Percentiles rank a stretch among this genome's conserved stretches.
Evolutionary conservation across 2,797 vertebrate species (phyloP).

Genomic region (Melanotaenia nigrans): DNA sequence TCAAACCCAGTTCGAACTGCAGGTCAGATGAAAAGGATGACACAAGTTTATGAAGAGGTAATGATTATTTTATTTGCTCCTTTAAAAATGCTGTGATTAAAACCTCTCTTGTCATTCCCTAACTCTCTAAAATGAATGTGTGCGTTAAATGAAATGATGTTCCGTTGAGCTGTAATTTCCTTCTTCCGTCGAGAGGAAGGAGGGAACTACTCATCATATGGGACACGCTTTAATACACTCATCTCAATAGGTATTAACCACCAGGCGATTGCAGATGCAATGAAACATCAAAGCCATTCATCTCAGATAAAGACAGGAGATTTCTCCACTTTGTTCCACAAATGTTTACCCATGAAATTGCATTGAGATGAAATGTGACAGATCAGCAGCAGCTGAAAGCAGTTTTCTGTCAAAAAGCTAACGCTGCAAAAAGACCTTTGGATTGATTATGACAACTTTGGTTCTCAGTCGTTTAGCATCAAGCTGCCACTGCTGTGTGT

Average conservation of each 20-base stretch:
- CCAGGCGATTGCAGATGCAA: conserved; percentile 53
- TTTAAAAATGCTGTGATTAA: conserved; percentile 58
- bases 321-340: conserved; percentile 70
- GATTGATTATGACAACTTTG: conserved; percentile 73
- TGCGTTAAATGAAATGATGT: conserved; percentile 68
- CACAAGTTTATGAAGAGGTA: conserved; percentile 41
- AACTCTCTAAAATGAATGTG: conserved; percentile 70
- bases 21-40: conserved; percentile 55
- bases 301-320: conserved; percentile 68
- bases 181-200: conserved; percentile 40
- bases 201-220: conserved; percentile 57
- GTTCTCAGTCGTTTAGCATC: conserved; percentile 55
- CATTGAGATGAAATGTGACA: conserved; percentile 79
- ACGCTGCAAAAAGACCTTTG: conserved; percentile 69
- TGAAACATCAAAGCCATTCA: conserved; percentile 65
- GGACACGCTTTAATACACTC: conserved; percentile 68
- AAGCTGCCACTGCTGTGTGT: conserved; percentile 32
- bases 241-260: conserved; percentile 73
- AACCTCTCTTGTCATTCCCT: conserved; percentile 61
- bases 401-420: conserved; percentile 72
- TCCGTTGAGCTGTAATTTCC: conserved; percentile 72
- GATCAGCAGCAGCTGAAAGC: conserved; percentile 72
- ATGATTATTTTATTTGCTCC: conserved; percentile 28
- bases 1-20: conserved; percentile 30
- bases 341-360: conserved; percentile 77